phyloP scores from a whole-genome alignment of 2,113 vertebrate species.

The Paracanthobrama guichenoti region DNA sequence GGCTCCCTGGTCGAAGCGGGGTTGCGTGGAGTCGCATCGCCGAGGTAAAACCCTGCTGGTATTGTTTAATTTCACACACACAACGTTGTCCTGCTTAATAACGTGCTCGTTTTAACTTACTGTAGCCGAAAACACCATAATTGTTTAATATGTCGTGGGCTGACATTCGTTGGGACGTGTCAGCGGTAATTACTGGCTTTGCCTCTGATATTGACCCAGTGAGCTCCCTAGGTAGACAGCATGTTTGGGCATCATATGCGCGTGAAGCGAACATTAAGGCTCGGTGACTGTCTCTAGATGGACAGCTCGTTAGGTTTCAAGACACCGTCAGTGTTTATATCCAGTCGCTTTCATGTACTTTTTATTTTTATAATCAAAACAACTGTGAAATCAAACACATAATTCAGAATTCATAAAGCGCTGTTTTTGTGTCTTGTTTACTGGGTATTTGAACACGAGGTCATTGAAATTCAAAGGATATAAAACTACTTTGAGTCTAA shows the following conservation, averaged over 20 bases:
- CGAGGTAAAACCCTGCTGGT: constrained; percentile 71
- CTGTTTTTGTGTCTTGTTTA: background rate
- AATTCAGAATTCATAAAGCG: background rate
- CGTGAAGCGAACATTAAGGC: background rate
- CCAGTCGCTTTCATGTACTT: background rate
- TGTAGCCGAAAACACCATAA: background rate
- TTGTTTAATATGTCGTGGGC: background rate
- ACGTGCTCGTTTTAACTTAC: no score
- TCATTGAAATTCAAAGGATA: background rate
- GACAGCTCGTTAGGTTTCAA: background rate
- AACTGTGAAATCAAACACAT: background rate
- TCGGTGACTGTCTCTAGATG: background rate
- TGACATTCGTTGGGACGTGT: constrained; percentile 3
- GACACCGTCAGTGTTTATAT: background rate
- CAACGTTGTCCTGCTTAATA: background rate
- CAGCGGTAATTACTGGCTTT: background rate
- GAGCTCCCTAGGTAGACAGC: constrained; percentile 12
- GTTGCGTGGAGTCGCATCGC: constrained; percentile 76
- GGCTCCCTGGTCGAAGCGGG: constrained; percentile 76
- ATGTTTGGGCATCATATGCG: background rate
- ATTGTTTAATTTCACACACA: constrained; percentile 5
- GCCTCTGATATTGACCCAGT: background rate
- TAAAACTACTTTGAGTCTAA: background rate
- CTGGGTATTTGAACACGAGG: background rate
- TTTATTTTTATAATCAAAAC: background rate